These are phyloP conservation scores for Ailurus styani DNA, from an alignment of 2,113 vertebrate species.

Conservation along the genomic window DNA sequence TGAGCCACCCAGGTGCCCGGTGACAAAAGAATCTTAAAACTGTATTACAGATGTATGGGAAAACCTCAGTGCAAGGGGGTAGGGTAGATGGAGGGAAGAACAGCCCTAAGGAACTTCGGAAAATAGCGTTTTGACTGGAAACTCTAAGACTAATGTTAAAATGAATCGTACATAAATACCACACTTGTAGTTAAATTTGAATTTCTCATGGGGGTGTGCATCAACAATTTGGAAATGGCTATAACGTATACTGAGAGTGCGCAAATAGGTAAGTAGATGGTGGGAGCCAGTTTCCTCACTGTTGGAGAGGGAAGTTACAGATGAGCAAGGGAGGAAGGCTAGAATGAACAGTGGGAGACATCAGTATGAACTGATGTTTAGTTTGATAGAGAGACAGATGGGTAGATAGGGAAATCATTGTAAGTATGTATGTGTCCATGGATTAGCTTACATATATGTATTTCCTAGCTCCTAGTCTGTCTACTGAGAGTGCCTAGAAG, in stretches of 20 bases:
- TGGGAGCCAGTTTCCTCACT: not conserved
- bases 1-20: too few relatives aligned
- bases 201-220: not conserved
- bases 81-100: not conserved
- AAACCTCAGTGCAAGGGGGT: not conserved
- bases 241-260: not conserved
- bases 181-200: not conserved
- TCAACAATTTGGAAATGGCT: not conserved
- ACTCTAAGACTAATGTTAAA: not conserved
- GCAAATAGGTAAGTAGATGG: not conserved
- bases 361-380: not conserved
- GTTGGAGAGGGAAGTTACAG: not conserved
- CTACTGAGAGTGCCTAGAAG: not conserved
- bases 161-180: not conserved
- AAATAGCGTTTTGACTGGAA: not conserved
- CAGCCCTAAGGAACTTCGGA: not conserved
- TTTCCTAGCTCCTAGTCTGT: not conserved
- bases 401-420: not conserved
- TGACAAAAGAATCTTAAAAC: not conserved
- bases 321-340: not conserved
- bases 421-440: not conserved
- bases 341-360: not conserved
- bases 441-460: not conserved
- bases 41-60: not conserved
- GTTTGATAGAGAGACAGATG: not conserved